Evolutionary conservation across 2,888 invertebrate genomes (phyloP).

Genomic region (Mythimna lalbum): DNA sequence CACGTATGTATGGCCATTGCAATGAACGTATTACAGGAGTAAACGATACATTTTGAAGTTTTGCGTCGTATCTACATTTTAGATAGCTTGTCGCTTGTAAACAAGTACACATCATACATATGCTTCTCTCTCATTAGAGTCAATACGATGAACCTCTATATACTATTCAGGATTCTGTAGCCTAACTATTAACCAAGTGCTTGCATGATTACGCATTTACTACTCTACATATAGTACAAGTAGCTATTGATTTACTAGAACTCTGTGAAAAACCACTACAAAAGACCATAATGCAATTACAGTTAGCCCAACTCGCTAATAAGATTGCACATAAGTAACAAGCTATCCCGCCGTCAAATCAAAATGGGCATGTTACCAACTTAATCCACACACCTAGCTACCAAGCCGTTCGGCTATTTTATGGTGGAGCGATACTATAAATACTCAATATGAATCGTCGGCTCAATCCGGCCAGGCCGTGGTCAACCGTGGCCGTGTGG

Average conservation of each 20-base stretch:
- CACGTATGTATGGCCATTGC: too few relatives aligned
- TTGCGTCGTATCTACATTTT: background rate
- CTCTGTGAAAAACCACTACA: background rate
- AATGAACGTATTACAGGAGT: too few relatives aligned
- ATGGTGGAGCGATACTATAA: constrained; percentile 63
- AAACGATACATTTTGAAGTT: background rate
- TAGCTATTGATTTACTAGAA: too few relatives aligned
- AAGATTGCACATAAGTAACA: constrained; percentile 15
- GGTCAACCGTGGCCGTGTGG: constrained; percentile 80
- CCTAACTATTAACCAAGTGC: background rate
- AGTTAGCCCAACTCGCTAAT: constrained; percentile 6
- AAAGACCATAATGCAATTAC: background rate
- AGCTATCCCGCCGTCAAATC: constrained; percentile 26
- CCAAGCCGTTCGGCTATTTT: constrained; percentile 50
- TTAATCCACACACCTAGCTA: constrained; percentile 27
- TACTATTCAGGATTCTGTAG: background rate
- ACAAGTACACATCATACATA: too few relatives aligned
- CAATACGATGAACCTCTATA: too few relatives aligned
- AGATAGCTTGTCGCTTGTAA: too few relatives aligned
- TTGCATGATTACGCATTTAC: too few relatives aligned
- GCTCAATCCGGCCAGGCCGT: constrained; percentile 79
- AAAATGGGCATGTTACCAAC: constrained; percentile 33
- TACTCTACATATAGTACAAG: too few relatives aligned
- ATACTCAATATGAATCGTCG: constrained; percentile 74
- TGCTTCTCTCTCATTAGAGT: background rate